Evolutionary conservation across 2,888 invertebrate genomes (phyloP), one percentile per base, ranked within the genome.

Genomic region (Nyleta sp.): DNA sequence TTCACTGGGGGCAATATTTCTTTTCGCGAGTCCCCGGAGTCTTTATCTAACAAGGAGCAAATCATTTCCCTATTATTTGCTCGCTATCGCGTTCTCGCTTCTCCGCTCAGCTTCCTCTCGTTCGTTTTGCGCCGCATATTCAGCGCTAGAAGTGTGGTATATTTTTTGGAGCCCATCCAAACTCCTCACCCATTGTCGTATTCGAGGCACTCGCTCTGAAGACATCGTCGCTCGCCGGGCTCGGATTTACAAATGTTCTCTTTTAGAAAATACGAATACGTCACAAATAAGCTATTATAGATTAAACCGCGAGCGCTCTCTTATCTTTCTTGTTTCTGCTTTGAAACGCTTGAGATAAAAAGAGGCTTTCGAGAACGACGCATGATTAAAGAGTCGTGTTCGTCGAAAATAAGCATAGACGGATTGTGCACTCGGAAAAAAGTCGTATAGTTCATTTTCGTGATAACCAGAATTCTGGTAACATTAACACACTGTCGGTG

Each of bases 41-140:
- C 89, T 90, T 90, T 90, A 90, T 90, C 89, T 89, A 90, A 89
- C 90, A 90, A 89, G 90, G 89, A 90, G 90, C 90, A 90, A 90
- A 90, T 90, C 90, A 90, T 90, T 90, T 90, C 90, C 89, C 90
- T 90, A 90, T 90, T 90, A 90, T 90, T 90, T 89, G 88, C 89
- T 89, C 88, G 88, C 89, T 89, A 90, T 90, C 89, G 86, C 85
- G 76, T 82, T 85, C 84, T 83, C 81, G 81, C 84, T 84, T 75
- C 82, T 83, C 84, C 80, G 80, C 79, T 70, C 68, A 71, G 62
- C 81, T 82, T 84, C 83, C 85, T 85, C 85, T 83, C 81, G 81
- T 85, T 87, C 87, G 83, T 87, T 87, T 84, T 84, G 80, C 84
- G 76, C 82, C 78, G 84, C 86, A 86, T 86, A 86, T 87, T 87